A percentile compares a stretch with the other conserved stretches of the same genome.
Conservation (phyloP, 2,113 vertebrate species). For the Ptilonorhynchus violaceus region DNA sequence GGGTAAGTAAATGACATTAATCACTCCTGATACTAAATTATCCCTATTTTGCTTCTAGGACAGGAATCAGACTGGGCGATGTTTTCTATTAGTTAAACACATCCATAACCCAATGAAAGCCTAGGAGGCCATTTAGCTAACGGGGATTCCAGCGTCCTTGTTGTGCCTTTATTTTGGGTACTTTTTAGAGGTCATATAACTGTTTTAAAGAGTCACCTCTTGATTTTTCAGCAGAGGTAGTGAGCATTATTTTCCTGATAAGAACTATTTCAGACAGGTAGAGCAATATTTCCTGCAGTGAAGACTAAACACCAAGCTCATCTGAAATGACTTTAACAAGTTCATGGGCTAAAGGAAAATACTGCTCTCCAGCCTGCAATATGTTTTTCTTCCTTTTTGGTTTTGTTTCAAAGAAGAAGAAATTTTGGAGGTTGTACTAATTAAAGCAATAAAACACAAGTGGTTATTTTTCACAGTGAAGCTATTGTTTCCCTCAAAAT, state of each 20-base stretch:
- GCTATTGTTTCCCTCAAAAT: not conserved
- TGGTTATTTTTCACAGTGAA: not conserved
- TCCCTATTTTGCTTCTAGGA: slow-evolving; percentile 53
- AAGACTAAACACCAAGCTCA: slow-evolving; percentile 7
- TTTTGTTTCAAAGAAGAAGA: not conserved
- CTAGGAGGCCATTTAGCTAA: slow-evolving; percentile 52
- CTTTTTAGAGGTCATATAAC: not conserved
- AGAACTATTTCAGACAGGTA: slow-evolving; percentile 23
- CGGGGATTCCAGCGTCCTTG: not conserved
- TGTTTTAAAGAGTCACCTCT: slow-evolving; percentile 21
- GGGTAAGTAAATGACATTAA: slow-evolving; percentile 62
- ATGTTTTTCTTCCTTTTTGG: not conserved
- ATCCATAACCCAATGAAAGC: slow-evolving; percentile 39
- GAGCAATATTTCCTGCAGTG: not conserved
- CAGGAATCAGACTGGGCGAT: slow-evolving; percentile 21
- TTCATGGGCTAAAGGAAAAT: slow-evolving; percentile 1
- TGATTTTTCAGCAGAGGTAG: slow-evolving; percentile 21
- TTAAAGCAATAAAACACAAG: not conserved
- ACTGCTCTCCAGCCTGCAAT: not conserved
- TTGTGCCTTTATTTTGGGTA: slow-evolving; percentile 28
- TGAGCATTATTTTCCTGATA: not conserved
- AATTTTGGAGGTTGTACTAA: not conserved
- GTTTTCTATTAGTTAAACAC: slow-evolving; percentile 61
- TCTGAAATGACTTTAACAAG: slow-evolving; percentile 12
- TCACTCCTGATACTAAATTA: slow-evolving; percentile 67